phyloP scores from a whole-genome alignment of 1,140 invertebrate species.

The Pogonognathellus flavescens region DNA sequence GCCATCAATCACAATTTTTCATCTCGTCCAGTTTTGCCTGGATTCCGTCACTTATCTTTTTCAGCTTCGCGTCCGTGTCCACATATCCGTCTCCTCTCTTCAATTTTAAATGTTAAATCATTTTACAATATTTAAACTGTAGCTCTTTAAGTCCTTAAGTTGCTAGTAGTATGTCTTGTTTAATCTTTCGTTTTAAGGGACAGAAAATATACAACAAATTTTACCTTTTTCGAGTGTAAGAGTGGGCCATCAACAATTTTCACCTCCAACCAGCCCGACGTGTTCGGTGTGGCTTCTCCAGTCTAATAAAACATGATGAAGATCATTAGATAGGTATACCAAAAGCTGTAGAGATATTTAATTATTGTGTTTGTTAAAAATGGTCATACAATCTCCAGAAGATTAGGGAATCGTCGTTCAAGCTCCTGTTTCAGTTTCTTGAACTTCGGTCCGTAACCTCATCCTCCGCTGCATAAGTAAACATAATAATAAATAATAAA shows the following conservation, averaged over 20 bases:
- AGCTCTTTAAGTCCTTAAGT: no score
- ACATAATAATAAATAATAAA: no score
- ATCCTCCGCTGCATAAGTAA: constrained; percentile 60
- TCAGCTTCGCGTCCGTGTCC: constrained; percentile 57
- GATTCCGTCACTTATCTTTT: constrained; percentile 59
- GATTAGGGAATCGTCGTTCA: constrained; percentile 54
- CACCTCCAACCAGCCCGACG: constrained; percentile 58
- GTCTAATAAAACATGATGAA: constrained; percentile 18
- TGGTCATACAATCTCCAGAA: constrained; percentile 53
- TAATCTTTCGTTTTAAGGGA: no score
- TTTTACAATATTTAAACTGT: neutral
- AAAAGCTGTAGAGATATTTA: no score
- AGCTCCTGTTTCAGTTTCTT: constrained; percentile 60
- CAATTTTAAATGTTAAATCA: neutral
- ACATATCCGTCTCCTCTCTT: constrained; percentile 61
- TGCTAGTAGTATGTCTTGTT: no score
- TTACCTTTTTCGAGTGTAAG: constrained; percentile 64
- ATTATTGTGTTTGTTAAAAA: constrained; percentile 29
- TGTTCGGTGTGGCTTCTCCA: constrained; percentile 55
- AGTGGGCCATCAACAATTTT: constrained; percentile 50
- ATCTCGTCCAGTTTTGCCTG: constrained; percentile 39
- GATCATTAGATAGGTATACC: no score
- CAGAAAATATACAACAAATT: neutral
- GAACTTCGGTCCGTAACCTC: constrained; percentile 64
- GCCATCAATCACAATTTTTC: neutral